A percentile compares a stretch with the other conserved stretches of the same genome.
Conservation (phyloP, 2,797 vertebrate species). For the Caiman crocodilus region DNA sequence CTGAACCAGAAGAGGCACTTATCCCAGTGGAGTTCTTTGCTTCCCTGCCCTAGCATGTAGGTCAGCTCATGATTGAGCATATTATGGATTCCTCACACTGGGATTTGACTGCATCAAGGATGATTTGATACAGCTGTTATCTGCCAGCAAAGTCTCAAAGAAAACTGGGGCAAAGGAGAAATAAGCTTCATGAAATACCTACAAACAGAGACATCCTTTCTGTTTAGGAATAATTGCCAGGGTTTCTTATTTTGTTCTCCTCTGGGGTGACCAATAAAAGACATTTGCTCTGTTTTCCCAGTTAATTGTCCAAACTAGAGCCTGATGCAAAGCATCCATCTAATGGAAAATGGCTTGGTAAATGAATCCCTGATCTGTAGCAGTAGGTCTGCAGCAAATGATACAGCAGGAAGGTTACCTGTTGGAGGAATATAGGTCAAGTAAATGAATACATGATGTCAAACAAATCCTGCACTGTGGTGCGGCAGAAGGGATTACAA, state of each 20-base stretch:
- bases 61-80: not conserved
- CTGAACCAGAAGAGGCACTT: slow-evolving; percentile 22
- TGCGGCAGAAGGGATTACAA: not conserved
- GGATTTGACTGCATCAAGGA: not conserved
- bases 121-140: not conserved
- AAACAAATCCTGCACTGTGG: not conserved
- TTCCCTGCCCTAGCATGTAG: not conserved
- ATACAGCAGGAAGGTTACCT: not conserved
- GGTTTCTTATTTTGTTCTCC: not conserved
- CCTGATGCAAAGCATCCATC: not conserved
- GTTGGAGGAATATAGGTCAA: slow-evolving; percentile 33
- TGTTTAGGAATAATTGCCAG: not conserved
- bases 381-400: not conserved
- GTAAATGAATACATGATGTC: not conserved
- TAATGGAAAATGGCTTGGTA: not conserved
- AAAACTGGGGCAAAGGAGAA: not conserved
- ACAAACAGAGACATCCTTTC: not conserved
- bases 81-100: not conserved
- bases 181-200: no score
- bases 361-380: not conserved
- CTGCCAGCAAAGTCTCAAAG: not conserved
- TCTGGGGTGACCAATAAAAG: not conserved
- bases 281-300: not conserved
- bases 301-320: not conserved
- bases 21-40: not conserved